Percentiles rank a stretch among this genome's conserved stretches.
Conservation (phyloP, 2,797 vertebrate genomes). For the Lithobates pipiens region DNA sequence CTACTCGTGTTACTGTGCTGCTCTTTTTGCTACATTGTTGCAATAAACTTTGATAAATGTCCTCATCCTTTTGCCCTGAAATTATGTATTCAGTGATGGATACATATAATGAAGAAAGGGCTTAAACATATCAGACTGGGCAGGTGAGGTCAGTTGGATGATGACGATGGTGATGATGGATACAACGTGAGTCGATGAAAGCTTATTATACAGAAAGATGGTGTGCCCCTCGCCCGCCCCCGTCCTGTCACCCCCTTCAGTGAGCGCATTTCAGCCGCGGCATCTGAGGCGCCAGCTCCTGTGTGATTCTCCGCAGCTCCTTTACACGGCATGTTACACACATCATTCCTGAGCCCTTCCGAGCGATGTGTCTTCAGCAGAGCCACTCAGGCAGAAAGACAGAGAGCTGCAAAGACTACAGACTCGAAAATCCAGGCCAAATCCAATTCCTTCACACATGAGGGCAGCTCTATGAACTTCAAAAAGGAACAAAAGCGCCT, state of each 20-base stretch:
- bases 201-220: neutral
- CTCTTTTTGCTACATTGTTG: too few species aligned
- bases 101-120: too few species aligned
- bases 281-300: slow-evolving; percentile 26
- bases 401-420: slow-evolving; percentile 43
- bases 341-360: slow-evolving; percentile 54
- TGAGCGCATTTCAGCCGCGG: slow-evolving; percentile 19
- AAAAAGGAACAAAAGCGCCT: slow-evolving; percentile 1
- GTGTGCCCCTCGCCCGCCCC: neutral
- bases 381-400: slow-evolving; percentile 57
- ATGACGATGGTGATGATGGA: neutral
- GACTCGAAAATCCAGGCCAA: slow-evolving; percentile 40
- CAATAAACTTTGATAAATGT: too few species aligned
- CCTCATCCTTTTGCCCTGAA: neutral
- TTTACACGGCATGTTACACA: slow-evolving; percentile 61
- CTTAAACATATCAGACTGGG: too few species aligned
- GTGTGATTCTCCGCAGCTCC: slow-evolving; percentile 51
- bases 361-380: slow-evolving; percentile 44
- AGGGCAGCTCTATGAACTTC: neutral
- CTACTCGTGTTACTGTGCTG: too few species aligned
- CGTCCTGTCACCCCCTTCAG: neutral
- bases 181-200: neutral
- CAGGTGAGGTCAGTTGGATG: neutral
- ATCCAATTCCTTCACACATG: slow-evolving; percentile 30
- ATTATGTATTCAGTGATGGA: too few species aligned